Base-by-base conservation (phyloP, 2,113 vertebrate genomes). In the Benitochromis conjunctus region DNA sequence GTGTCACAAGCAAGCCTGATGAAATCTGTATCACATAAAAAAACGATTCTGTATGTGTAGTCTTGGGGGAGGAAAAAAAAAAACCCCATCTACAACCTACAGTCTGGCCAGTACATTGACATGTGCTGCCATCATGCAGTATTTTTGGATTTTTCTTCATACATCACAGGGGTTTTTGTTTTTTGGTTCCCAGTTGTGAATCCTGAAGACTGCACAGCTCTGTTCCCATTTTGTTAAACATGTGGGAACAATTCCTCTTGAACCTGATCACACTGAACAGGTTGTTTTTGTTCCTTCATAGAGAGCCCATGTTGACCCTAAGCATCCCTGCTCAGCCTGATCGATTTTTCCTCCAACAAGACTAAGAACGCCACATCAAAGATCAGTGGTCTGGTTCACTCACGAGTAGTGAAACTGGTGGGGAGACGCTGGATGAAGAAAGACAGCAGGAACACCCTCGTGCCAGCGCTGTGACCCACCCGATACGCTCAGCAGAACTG, bases 51-150 rank as follows among this genome's bases (percentile, higher is more conserved):
- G 53, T 38, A 64, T 78, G 79, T 66, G 26, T 36, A 66, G 84
- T 82, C 71, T 74, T 24, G 79, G 16, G 6, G 7, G 16, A 9
- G 5, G 54, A 24, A 11, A 31, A 31, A 14, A 46, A 5, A 74
- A 36, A 18, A 38, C 66, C 31, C 14, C 2, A 29, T 16, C 53
- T 38, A 78, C 80, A 41, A 31, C 7, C 62, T 31, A 78, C 36
- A 83, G 51, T 48, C 78, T 34, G 69, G 62, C 19, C 60, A 9
- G 53, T 91, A 93, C 90, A 91, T 91, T 95, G 89, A 84, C 77
- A 29, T 24, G 66, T 81, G 21, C 56, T 43, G 58, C 55, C 1
- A 10, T 55, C 31, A 9, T 10, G 57, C 80, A 58, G 31, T 36
- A 29, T 38, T 74, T 31, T 26, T 24, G 1, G 55, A 8, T 57